Percentiles rank a stretch among this genome's conserved stretches.
Evolutionary conservation across 2,888 invertebrate genomes (phyloP).

Genomic region (Diplolepis rosae): DNA sequence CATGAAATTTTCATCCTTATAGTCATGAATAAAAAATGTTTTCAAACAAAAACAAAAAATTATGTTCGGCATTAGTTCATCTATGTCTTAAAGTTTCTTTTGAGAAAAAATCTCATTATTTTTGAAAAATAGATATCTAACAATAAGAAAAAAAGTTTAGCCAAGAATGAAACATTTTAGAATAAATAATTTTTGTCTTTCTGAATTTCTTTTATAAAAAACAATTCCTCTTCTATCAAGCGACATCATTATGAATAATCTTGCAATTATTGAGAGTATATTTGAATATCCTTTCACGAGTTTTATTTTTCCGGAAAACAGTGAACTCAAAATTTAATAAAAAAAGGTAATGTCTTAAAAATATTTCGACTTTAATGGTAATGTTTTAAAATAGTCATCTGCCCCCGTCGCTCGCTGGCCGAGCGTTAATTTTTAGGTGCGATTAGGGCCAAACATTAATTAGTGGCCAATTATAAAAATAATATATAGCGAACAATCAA

Average conservation of each 20-base stretch:
- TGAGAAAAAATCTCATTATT: too few relatives aligned
- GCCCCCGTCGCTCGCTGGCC: conserved; percentile 65
- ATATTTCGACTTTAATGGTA: conserved; percentile 47
- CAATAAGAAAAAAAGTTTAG: too few relatives aligned
- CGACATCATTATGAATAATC: too few relatives aligned
- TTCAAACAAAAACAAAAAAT: too few relatives aligned
- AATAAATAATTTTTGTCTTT: conserved; percentile 32
- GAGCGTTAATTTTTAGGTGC: conserved; percentile 52
- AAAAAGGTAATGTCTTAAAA: conserved; percentile 35
- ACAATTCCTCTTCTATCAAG: conserved; percentile 26
- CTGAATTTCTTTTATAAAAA: neutral
- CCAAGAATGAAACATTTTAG: too few relatives aligned
- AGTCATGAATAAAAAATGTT: too few relatives aligned
- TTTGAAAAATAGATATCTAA: too few relatives aligned
- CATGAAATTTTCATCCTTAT: too few relatives aligned
- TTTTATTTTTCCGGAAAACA: neutral
- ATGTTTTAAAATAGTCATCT: conserved; percentile 43
- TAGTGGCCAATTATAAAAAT: conserved; percentile 46
- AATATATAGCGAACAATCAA: conserved; percentile 51
- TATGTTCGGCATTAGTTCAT: too few relatives aligned
- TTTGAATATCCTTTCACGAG: too few relatives aligned
- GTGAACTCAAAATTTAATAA: conserved; percentile 29
- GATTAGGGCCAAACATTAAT: conserved; percentile 37
- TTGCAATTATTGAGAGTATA: too few relatives aligned
- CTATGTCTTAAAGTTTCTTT: too few relatives aligned